Evolutionary conservation across 2,113 vertebrate genomes (phyloP), one percentile per base, ranked within the genome.

Genomic region (Bubo bubo): DNA sequence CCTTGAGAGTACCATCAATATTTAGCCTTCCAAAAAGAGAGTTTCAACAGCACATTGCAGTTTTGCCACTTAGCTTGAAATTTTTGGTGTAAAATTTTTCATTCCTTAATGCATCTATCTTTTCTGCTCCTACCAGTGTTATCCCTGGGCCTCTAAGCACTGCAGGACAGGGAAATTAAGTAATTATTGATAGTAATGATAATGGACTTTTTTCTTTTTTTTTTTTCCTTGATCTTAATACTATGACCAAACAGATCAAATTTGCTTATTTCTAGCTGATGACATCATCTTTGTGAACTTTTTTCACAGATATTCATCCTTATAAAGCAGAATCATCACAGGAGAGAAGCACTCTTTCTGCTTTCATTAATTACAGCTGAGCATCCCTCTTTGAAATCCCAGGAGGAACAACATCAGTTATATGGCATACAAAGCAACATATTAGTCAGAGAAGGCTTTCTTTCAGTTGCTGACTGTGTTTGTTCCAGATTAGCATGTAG

Each of bases 201-300:
- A 81, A 50, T 11, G 52, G 14, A 4, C 0, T 7, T 35, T 79
- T 45, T 76, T 39, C 15, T 53, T 63, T 4, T 22, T 32, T n/a
- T 81, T 62, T 34, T 0, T 0, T 2, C 7, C 35, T 9, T 2
- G 2, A 2, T 62, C 14, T 27, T 41, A 35, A 75, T 4, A 24
- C 50, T 63, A 28, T n/a, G 32, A 55, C 5, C 34, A 79, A 71
- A 79, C 39, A 66, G 19, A 75, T 32, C 3, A 26, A 35, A 60
- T 70, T 70, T 39, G 1, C 28, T 13, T 60, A 7, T 45, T 87
- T 83, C 32, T 35, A 35, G 13, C 7, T 66, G 28, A 59, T 55
- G 9, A 5, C 6, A 32, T 32, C 10, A 52, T 63, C 32, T 86
- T 45, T 47, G 12, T 43, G 12, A 64, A 67, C 63, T 81, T 81